Evolutionary conservation across 2,888 invertebrate genomes (phyloP).

Genomic region (Sialis lutaria): DNA sequence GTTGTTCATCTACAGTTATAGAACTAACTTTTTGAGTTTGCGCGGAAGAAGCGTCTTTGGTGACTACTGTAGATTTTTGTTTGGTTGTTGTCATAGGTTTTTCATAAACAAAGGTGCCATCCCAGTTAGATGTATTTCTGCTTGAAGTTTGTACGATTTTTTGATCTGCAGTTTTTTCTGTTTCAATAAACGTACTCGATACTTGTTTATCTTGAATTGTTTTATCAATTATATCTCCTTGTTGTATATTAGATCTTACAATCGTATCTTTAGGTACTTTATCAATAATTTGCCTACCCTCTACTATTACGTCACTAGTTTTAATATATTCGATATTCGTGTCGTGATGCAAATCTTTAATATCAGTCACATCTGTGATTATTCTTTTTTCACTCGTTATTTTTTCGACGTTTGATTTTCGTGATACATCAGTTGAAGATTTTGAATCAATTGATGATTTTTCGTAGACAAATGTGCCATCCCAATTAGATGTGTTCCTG

Average conservation of each 20-base stretch:
- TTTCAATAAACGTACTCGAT: neutral
- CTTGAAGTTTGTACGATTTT: neutral
- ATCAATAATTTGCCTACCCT: too few species aligned
- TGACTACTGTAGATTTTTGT: neutral
- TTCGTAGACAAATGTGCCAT: constrained; percentile 28
- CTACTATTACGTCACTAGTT: too few species aligned
- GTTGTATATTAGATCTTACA: too few species aligned
- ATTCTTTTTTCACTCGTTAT: too few species aligned
- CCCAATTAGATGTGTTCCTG: constrained; percentile 18
- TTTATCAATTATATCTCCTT: too few species aligned
- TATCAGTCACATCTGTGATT: too few species aligned
- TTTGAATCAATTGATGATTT: constrained; percentile 12
- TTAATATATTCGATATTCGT: too few species aligned
- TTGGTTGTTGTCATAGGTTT: constrained; percentile 14
- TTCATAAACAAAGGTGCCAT: constrained; percentile 28
- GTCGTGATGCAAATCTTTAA: too few species aligned
- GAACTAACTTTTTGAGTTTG: neutral
- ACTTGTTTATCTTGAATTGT: neutral
- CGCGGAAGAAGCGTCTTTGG: neutral
- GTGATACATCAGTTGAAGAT: neutral
- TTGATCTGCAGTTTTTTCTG: neutral
- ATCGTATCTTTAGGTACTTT: too few species aligned
- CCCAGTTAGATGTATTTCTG: constrained; percentile 17
- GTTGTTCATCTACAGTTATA: neutral
- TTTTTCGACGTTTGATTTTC: too few species aligned